Evolutionary conservation across 30 jellyfish, hydroid and myxozoan genomes (phyloP).

Genomic region (Hydractinia echinata): DNA sequence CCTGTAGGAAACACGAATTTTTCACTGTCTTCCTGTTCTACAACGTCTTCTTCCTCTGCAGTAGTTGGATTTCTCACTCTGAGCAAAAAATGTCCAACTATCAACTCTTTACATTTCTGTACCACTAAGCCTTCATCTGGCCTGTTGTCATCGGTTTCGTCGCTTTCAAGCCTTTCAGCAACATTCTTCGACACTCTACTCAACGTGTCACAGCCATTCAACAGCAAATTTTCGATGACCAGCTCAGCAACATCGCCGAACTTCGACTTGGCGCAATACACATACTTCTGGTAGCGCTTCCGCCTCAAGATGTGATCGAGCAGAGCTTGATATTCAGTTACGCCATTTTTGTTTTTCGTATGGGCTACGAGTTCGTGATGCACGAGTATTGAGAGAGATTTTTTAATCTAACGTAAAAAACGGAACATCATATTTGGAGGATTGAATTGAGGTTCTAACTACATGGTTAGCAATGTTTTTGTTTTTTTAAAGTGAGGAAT

Average conservation of each 20-base stretch:
- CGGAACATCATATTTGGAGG: background rate
- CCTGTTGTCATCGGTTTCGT: constrained; percentile 12
- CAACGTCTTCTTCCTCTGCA: constrained; percentile 32
- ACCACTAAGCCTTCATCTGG: constrained; percentile 50
- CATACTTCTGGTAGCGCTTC: constrained; percentile 60
- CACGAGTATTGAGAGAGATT: constrained; percentile 49
- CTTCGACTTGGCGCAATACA: constrained; percentile 55
- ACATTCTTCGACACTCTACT: constrained; percentile 56
- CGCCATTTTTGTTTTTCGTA: constrained; percentile 37
- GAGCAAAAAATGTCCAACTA: constrained; percentile 49
- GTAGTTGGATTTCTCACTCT: constrained; percentile 40
- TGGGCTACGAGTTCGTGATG: constrained; percentile 53
- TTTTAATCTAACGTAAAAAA: constrained; percentile 53
- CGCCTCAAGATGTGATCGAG: constrained; percentile 54
- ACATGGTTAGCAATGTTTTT: too few relatives aligned
- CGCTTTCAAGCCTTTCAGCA: constrained; percentile 28
- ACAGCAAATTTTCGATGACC: constrained; percentile 55
- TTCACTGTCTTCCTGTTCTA: constrained; percentile 23
- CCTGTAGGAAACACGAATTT: constrained; percentile 62
- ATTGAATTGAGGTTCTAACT: too few relatives aligned
- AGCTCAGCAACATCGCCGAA: constrained; percentile 81
- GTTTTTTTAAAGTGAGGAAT: too few relatives aligned
- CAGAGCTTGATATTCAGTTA: constrained; percentile 44
- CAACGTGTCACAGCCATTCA: constrained; percentile 68
- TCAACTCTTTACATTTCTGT: constrained; percentile 58